Evolutionary conservation across 2,888 invertebrate species (phyloP).

Genomic region (Patella caerulea): DNA sequence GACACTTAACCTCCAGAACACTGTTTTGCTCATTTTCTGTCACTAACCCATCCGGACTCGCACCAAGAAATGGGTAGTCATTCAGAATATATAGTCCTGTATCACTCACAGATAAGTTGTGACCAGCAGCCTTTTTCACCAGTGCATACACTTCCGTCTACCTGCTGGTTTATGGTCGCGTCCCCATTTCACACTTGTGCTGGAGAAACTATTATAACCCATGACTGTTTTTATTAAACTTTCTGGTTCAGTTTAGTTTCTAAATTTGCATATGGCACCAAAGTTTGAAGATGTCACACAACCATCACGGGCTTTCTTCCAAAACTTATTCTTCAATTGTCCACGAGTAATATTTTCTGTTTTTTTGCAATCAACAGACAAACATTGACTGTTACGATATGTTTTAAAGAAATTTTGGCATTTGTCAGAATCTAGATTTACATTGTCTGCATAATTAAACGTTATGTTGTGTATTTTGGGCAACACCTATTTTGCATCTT

Average conservation of each 20-base stretch:
- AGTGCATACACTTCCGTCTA: not conserved
- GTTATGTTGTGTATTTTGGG: not conserved
- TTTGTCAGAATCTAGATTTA: constrained; percentile 1
- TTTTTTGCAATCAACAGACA: not conserved
- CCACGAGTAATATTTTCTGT: not conserved
- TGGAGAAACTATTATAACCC: not conserved
- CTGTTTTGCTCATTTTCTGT: not conserved
- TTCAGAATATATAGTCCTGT: not conserved
- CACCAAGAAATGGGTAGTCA: constrained; percentile 4
- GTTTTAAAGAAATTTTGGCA: not conserved
- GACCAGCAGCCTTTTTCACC: constrained; percentile 7
- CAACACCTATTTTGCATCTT: not conserved
- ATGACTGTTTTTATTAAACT: constrained; percentile 1
- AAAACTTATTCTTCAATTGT: not conserved
- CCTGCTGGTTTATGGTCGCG: constrained; percentile 1
- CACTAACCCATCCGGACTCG: constrained; percentile 2
- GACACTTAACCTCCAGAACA: constrained; percentile 6
- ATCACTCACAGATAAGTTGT: not conserved
- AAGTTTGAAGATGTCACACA: constrained; percentile 4
- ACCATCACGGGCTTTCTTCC: not conserved
- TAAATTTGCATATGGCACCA: not conserved
- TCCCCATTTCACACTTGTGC: not conserved
- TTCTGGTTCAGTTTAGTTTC: constrained; percentile 1
- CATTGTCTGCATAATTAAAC: constrained; percentile 4
- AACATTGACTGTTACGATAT: not conserved